phyloP scores from a whole-genome alignment of 2,113 vertebrate species.

The Mus musculus region GRCm39 chr7:121040501-121041000 shows the following conservation, averaged over 20 bases:
- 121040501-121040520: not conserved
- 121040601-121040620: not conserved
- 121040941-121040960: not conserved
- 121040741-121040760: constrained; percentile 12
- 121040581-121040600: constrained; percentile 24
- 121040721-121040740: not conserved
- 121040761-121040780: constrained; percentile 16
- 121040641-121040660: not conserved
- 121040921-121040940: not conserved
- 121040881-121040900: not conserved
- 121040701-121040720: not conserved
- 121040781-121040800: not conserved
- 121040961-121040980: not conserved
- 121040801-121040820: not conserved
- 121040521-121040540: not conserved
- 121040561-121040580: constrained; percentile 13
- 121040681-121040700: not conserved
- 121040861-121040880: not conserved
- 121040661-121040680: not conserved
- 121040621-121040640: constrained; percentile 38
- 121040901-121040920: not conserved
- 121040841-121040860: not conserved
- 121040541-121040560: not conserved
- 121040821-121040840: constrained; percentile 51
- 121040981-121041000: not conserved